Percentiles rank a stretch among this genome's conserved stretches.
phyloP scores from a whole-genome alignment of 2,113 vertebrate genomes.

The Crotophaga sulcirostris region DNA sequence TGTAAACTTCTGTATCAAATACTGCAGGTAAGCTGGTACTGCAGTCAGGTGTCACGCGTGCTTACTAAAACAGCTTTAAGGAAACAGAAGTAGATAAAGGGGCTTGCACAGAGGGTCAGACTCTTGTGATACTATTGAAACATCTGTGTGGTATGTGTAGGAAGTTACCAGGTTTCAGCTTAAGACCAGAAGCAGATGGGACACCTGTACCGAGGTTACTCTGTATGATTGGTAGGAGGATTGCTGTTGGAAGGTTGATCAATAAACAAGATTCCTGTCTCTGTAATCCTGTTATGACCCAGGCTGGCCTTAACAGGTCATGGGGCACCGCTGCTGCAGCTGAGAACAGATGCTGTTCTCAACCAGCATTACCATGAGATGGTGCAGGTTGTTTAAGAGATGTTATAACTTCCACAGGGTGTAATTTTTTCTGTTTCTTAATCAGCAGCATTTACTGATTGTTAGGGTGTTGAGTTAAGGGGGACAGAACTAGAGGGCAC shows the following conservation, averaged over 20 bases:
- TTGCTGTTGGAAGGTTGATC: neutral
- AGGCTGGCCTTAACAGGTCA: neutral
- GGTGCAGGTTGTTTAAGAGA: neutral
- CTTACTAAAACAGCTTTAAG: neutral
- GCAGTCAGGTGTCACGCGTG: neutral
- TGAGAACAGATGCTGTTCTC: neutral
- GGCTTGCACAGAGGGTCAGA: neutral
- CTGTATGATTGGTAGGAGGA: neutral
- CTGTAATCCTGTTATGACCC: neutral
- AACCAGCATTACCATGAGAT: neutral
- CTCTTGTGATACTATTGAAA: neutral
- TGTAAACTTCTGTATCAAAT: neutral
- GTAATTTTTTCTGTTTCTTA: neutral
- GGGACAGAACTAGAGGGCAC: too few relatives aligned
- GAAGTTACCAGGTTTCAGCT: neutral
- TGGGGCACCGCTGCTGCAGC: fast-evolving
- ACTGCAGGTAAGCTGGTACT: neutral
- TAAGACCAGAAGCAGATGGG: neutral
- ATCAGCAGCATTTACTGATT: neutral
- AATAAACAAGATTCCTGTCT: neutral
- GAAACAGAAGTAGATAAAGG: neutral
- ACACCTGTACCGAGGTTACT: neutral
- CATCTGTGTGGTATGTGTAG: fast-evolving
- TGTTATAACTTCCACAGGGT: fast-evolving
- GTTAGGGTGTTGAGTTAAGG: fast-evolving